Percentiles rank a stretch among this genome's conserved stretches.
Conservation (phyloP, 2,888 invertebrate genomes). For the Leptinotarsa tumamoca region DNA sequence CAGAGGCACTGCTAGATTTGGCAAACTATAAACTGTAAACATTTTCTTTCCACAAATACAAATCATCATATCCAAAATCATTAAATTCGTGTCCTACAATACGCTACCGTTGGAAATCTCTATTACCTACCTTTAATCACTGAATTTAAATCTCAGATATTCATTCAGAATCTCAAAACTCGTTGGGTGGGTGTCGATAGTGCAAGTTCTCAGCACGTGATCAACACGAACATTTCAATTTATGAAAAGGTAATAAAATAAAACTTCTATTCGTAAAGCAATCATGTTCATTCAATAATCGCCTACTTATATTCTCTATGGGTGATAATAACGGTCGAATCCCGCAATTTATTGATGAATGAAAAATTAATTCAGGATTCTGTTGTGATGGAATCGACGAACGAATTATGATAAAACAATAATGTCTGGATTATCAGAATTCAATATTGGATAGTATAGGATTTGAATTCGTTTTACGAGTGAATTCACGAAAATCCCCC, state of each 20-base stretch:
- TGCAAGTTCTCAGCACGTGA: neutral
- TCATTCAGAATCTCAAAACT: neutral
- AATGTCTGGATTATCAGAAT: constrained; percentile 2
- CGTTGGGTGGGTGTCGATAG: neutral
- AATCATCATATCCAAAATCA: too few relatives aligned
- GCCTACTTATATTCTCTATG: neutral
- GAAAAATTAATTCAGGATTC: neutral
- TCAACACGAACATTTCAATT: neutral
- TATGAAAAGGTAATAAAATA: neutral
- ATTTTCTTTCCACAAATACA: too few relatives aligned
- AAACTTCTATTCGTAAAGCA: neutral
- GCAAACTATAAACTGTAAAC: too few relatives aligned
- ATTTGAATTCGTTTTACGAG: neutral
- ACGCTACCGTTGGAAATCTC: too few relatives aligned
- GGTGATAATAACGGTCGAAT: neutral
- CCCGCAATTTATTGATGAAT: neutral
- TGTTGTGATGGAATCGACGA: neutral
- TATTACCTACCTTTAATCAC: too few relatives aligned
- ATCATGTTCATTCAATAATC: neutral
- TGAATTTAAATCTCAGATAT: neutral
- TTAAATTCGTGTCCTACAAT: too few relatives aligned
- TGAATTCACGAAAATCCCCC: neutral
- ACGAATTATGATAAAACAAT: neutral
- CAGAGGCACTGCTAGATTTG: too few relatives aligned
- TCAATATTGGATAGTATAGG: neutral